Evolutionary conservation across 2,797 vertebrate species (phyloP).

Genomic region (Prunella strophiata): DNA sequence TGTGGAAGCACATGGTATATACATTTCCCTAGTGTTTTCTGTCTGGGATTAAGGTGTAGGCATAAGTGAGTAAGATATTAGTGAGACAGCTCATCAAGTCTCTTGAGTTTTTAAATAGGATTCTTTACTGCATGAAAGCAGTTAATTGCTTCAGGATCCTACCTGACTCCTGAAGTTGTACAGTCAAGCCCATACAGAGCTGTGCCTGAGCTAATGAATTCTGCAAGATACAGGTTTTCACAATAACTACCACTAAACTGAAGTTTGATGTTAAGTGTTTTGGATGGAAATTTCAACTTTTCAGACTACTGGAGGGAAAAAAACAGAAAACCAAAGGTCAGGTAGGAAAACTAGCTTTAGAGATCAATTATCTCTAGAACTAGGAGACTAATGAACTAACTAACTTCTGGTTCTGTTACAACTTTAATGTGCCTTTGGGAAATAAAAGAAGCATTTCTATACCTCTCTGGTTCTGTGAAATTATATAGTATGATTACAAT

Average conservation of each 20-base stretch:
- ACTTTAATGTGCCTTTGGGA: not conserved
- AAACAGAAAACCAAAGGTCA: not conserved
- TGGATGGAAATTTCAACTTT: not conserved
- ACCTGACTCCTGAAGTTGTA: not conserved
- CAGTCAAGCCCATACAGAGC: not conserved
- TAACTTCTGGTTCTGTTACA: not conserved
- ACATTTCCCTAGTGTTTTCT: not conserved
- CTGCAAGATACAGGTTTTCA: not conserved
- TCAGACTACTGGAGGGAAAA: not conserved
- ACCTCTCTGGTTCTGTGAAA: not conserved
- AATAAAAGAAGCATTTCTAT: not conserved
- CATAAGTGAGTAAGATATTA: not conserved
- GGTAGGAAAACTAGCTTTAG: not conserved
- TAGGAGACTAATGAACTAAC: not conserved
- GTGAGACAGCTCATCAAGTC: not conserved
- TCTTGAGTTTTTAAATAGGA: not conserved
- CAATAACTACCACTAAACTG: not conserved
- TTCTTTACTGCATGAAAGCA: not conserved
- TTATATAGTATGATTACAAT: not conserved
- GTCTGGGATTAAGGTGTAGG: not conserved
- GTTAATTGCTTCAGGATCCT: not conserved
- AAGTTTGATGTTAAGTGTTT: not conserved
- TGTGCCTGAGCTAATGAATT: not conserved
- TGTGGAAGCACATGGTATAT: not conserved
- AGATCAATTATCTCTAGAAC: not conserved